Evolutionary conservation across 2,797 vertebrate genomes (phyloP).

Genomic region (Numenius phaeopus): DNA sequence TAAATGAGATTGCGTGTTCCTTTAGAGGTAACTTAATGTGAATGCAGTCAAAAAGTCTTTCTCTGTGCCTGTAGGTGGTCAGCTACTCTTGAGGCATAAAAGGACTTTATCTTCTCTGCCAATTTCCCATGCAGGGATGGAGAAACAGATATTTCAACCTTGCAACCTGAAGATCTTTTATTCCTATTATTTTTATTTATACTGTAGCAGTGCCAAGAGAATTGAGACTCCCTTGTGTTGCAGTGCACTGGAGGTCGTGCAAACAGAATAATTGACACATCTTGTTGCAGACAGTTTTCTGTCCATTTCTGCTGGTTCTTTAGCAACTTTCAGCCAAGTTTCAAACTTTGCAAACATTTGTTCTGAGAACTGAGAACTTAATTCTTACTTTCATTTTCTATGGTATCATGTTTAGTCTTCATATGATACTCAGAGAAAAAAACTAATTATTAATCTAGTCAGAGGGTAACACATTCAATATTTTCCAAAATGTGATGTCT

Average conservation of each 20-base stretch:
- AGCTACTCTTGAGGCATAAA: neutral
- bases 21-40: neutral
- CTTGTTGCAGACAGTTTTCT: neutral
- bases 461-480: neutral
- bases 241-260: neutral
- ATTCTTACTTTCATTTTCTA: neutral
- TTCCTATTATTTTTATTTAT: conserved; percentile 21
- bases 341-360: neutral
- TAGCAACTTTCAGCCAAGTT: neutral
- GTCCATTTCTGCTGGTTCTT: neutral
- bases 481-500: neutral
- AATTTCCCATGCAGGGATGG: neutral
- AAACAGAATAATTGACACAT: neutral
- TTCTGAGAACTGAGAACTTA: neutral
- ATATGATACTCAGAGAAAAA: neutral
- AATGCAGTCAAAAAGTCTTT: neutral
- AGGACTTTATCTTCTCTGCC: conserved; percentile 10
- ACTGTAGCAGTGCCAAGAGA: neutral
- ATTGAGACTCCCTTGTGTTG: neutral
- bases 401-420: neutral
- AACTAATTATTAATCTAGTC: neutral
- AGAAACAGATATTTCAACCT: neutral
- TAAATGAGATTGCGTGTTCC: neutral
- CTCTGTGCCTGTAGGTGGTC: neutral
- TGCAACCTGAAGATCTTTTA: neutral